Evolutionary conservation across 2,888 invertebrate species (phyloP).

Genomic region (Eudemis profundana): DNA sequence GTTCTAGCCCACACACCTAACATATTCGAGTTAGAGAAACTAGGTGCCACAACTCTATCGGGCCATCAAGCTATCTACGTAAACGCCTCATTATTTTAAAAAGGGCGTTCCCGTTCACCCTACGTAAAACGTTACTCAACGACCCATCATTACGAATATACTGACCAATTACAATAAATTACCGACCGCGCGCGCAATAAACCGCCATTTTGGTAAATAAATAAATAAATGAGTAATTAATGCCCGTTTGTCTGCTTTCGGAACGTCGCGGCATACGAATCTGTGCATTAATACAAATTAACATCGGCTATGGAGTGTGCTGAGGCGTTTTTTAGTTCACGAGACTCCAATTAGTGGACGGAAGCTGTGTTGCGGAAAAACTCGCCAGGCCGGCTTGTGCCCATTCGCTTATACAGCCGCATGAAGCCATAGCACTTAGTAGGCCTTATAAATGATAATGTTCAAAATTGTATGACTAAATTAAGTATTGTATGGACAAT

Average conservation of each 20-base stretch:
- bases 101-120: slow-evolving; percentile 50
- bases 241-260: slow-evolving; percentile 57
- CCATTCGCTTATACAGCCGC: slow-evolving; percentile 4
- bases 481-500: slow-evolving; percentile 4
- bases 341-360: slow-evolving; percentile 66
- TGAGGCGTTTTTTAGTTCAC: slow-evolving; percentile 58
- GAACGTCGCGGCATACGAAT: slow-evolving; percentile 75
- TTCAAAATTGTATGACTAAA: slow-evolving; percentile 33
- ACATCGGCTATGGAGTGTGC: slow-evolving; percentile 60
- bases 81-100: slow-evolving; percentile 26
- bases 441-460: slow-evolving; percentile 20
- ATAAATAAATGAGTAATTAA: slow-evolving; percentile 80
- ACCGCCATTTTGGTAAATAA: slow-evolving; percentile 77
- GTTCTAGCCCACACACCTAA: too few species aligned
- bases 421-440: slow-evolving; percentile 27
- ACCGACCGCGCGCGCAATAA: slow-evolving; percentile 66
- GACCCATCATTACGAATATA: slow-evolving; percentile 68
- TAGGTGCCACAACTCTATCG: background rate
- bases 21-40: too few species aligned
- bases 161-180: slow-evolving; percentile 81
- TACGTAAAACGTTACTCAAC: slow-evolving; percentile 54
- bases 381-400: slow-evolving; percentile 36
- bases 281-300: slow-evolving; percentile 77
- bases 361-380: slow-evolving; percentile 48
- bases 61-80: background rate